Base-by-base conservation (phyloP, 1,140 invertebrate species). In the Aphelenchoides fujianensis region DNA sequence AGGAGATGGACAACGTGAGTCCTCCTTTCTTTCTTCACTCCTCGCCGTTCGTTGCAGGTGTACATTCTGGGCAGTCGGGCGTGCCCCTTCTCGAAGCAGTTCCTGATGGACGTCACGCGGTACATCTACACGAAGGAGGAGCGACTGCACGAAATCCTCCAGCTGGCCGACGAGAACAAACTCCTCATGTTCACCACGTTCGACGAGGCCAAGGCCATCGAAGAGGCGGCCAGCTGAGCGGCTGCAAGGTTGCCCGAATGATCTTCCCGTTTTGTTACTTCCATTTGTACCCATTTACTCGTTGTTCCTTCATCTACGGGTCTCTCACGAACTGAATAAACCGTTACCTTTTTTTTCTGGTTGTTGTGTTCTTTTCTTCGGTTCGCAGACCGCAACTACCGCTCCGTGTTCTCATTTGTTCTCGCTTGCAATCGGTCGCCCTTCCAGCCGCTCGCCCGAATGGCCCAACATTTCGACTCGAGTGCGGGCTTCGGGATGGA, bases 401-500 rank as follows among this genome's bases (percentile, higher is more conserved):
- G 23, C 41, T 48, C 53, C n/a, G 37, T 32, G 31, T 32, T 30
- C 12, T 35, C 63, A 36, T 66, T 36, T n/a, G n/a, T 66, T 66
- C n/a, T n/a, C n/a, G n/a, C n/a, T n/a, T n/a, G n/a, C n/a, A n/a
- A n/a, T n/a, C n/a, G n/a, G n/a, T n/a, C n/a, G n/a, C n/a, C n/a
- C n/a, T n/a, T n/a, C n/a, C n/a, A n/a, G n/a, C n/a, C n/a, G n/a
- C n/a, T 66, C 37, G 63, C 2, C 36, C 12, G 12, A 23, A 66
- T 66, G 63, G 63, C 63, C 27, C 63, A 66, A 30, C 16, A 66
- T 35, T 66, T 66, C 36, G 63, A 66, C 31, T 19, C 28, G 2
- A 66, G n/a, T 66, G 63, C 36, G 23, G 63, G 32, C 2, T 66
- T 66, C 7, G 63, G 63, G 30, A 30, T 37, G 1, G 32, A 66